These are phyloP conservation scores for Slavum lentiscoides DNA, from an alignment of 2,888 invertebrate species.

Conservation along the genomic window DNA sequence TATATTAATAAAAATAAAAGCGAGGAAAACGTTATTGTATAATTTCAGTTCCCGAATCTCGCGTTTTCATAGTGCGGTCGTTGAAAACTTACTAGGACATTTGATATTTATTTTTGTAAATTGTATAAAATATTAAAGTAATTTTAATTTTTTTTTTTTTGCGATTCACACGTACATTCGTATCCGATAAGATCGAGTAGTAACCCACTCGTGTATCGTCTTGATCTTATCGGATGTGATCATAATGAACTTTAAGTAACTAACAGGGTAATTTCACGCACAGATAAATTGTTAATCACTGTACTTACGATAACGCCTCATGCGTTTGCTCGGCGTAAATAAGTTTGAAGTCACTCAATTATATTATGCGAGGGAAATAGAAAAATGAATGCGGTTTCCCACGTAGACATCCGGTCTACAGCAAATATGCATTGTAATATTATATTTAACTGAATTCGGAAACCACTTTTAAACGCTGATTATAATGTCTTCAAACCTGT, in stretches of 20 bases:
- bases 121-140: no score
- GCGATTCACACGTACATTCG: no score
- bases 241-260: neutral
- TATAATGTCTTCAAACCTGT: neutral
- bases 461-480: neutral
- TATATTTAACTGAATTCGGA: neutral
- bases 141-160: no score
- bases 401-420: neutral
- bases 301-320: neutral
- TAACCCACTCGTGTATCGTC: neutral
- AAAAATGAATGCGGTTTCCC: neutral
- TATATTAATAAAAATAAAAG: no score
- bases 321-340: neutral
- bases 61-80: no score
- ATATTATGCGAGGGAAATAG: neutral
- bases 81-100: neutral
- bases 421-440: neutral
- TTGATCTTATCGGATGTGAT: neutral
- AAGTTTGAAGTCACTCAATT: neutral
- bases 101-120: no score
- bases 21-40: no score
- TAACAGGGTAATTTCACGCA: neutral
- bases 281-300: neutral
- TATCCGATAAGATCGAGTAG: no score
- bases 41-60: neutral